A percentile compares a stretch with the other conserved stretches of the same genome.
These are phyloP conservation scores for Chelmon rostratus DNA, from an alignment of 2,797 vertebrate genomes.

Conservation along the genomic window DNA sequence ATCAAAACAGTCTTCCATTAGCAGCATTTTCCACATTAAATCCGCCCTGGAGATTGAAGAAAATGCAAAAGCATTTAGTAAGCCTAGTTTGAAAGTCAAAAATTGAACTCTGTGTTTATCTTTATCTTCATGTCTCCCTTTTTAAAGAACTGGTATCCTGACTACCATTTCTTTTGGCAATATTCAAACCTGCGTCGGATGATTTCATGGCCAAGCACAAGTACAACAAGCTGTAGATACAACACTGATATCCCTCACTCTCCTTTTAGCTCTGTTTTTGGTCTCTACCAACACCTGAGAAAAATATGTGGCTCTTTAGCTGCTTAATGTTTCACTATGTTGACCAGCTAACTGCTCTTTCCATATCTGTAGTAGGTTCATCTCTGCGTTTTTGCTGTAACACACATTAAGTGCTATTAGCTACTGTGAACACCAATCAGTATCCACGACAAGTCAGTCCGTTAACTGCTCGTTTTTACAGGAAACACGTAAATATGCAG, in stretches of 20 bases:
- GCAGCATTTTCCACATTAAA: conserved; percentile 49
- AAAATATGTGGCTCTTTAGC: neutral
- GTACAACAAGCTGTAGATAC: neutral
- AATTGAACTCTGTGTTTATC: conserved; percentile 4
- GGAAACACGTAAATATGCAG: no score
- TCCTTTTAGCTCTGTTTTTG: neutral
- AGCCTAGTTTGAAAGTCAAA: conserved; percentile 18
- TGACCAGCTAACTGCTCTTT: neutral
- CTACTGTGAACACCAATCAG: no score
- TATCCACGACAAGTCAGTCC: no score
- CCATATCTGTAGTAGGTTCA: neutral
- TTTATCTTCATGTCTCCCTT: neutral
- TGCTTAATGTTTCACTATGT: neutral
- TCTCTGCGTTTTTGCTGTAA: neutral
- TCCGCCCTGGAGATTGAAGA: conserved; percentile 14
- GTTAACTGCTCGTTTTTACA: no score
- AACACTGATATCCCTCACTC: neutral
- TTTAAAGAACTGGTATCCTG: neutral
- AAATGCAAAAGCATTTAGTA: conserved; percentile 22
- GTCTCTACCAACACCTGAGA: no score
- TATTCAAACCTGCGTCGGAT: conserved; percentile 8
- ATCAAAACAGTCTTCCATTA: conserved; percentile 37
- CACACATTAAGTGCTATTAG: no score
- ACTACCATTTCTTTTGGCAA: neutral
- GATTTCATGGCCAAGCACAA: neutral